phyloP scores from a whole-genome alignment of 2,113 vertebrate species.

The Corythornis vintsioides region DNA sequence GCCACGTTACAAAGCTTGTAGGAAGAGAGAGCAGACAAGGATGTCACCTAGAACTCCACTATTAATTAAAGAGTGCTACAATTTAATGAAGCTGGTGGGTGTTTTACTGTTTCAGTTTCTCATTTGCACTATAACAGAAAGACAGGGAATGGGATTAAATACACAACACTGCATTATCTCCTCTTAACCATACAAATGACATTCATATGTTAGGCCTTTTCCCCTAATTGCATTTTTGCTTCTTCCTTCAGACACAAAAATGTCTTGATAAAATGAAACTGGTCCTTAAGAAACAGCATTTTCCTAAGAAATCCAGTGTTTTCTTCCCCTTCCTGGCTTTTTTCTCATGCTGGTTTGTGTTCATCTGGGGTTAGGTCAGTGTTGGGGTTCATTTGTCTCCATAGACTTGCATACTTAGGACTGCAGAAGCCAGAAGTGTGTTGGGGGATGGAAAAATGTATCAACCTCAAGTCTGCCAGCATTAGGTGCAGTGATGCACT shows the following conservation, averaged over 20 bases:
- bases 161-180: slow-evolving; percentile 32
- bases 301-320: slow-evolving; percentile 45
- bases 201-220: slow-evolving; percentile 55
- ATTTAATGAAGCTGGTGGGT: slow-evolving; percentile 51
- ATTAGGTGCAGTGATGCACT: neutral
- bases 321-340: slow-evolving; percentile 16
- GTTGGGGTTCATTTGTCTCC: neutral
- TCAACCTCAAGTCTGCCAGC: neutral
- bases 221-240: slow-evolving; percentile 60
- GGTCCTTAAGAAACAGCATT: slow-evolving; percentile 52
- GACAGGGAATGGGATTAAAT: slow-evolving; percentile 46
- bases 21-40: neutral
- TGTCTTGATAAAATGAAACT: slow-evolving; percentile 49
- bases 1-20: neutral
- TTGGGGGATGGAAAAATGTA: neutral
- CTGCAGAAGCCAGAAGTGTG: neutral
- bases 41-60: neutral
- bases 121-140: slow-evolving; percentile 31
- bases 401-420: neutral
- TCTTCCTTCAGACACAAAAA: slow-evolving; percentile 68
- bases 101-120: slow-evolving; percentile 63
- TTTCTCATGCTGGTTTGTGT: neutral
- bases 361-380: neutral
- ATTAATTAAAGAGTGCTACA: slow-evolving; percentile 37
- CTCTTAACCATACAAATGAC: slow-evolving; percentile 50